Base-by-base conservation (phyloP, 2,797 vertebrate species). In the Microchirus variegatus region DNA sequence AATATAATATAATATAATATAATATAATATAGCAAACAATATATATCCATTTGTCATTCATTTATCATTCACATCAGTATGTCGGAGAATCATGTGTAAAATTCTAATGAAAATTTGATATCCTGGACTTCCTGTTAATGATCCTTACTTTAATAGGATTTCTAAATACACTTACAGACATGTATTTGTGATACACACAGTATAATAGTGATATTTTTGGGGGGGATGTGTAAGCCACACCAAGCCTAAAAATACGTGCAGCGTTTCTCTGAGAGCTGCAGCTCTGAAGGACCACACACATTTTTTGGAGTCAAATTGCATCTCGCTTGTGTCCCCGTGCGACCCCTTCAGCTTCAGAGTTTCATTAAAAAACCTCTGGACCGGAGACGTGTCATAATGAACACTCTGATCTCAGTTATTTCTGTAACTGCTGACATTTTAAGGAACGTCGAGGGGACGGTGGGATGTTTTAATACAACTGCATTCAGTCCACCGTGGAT, bases 161-260 rank as follows among this genome's bases (percentile, higher is more conserved):
- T 31, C 5, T 31, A 6, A 31, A 31, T 31, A 31, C 31, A 31
- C 8, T 31, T 31, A 31, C 31, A 8, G 31, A 7, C 5, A 31
- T 31, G 6, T 31, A 8, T 31, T 31, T 31, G 5, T 5, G 4
- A 31, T 31, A 8, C 5, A 31, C 3, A 3, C 31, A 31, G 31
- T 6, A n/a, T n/a, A 31, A 6, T 31, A 31, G 7, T 31, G 31
- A 31, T 8, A 6, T 31, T 31, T 31, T 31, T 1, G 7, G 7
- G 31, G 31, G 31, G 31, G 31, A 31, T 31, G 31, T 6, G 31
- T 4, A 31, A 31, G 31, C 31, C 31, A 31, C 31, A 31, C 31
- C 31, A 5, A 31, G 31, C 16, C 38, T 37, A 70, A 53, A 70
- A 49, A 44, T 59, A 49, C 44, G 44, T 58, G 38, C 11, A 17